Base-by-base conservation (phyloP, 1,140 invertebrate genomes). In the Heterodera schachtii region DNA sequence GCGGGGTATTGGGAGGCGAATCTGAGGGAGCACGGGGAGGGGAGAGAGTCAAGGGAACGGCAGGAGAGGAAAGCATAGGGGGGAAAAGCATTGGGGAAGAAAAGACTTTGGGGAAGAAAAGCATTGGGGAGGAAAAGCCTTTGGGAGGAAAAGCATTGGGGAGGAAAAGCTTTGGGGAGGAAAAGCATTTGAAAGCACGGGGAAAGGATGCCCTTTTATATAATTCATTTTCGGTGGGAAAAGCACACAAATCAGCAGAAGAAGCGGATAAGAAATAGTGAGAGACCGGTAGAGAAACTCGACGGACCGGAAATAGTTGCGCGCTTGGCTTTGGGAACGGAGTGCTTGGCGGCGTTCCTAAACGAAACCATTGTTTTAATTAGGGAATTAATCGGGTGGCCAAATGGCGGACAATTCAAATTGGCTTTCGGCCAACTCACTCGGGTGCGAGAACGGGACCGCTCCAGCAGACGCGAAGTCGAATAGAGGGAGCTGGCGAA, bases 381-480 rank as follows among this genome's bases (percentile, higher is more conserved):
- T 6, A 49, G 47, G 9, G 9, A 49, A 49, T 6, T 49, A 6
- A 6, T 69, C 16, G 66, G 66, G 66, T 69, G 66, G 69, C 6
- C 9, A n/a, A 46, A n/a, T n/a, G n/a, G n/a, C n/a, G n/a, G n/a
- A n/a, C n/a, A 3, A 71, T 71, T 43, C 31, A 71, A 4, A 31
- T 71, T 41, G 69, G 69, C 57, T n/a, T n/a, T n/a, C n/a, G n/a
- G n/a, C n/a, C n/a, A n/a, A 60, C 44, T 71, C 69, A 71, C 69
- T 84, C 88, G 88, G 78, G 88, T 89, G 64, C 88, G 89, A 71
- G 83, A 85, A 70, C 88, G 87, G 4, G 89, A 90, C 49, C 88
- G 86, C 73, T 89, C 88, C 41, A 90, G 71, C 52, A 90, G 70
- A 44, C 88, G 83, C 46, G 79, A 85, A 66, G 88, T 87, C 19